Conservation (phyloP, 1,140 invertebrate species). For the Ips typographus region DNA sequence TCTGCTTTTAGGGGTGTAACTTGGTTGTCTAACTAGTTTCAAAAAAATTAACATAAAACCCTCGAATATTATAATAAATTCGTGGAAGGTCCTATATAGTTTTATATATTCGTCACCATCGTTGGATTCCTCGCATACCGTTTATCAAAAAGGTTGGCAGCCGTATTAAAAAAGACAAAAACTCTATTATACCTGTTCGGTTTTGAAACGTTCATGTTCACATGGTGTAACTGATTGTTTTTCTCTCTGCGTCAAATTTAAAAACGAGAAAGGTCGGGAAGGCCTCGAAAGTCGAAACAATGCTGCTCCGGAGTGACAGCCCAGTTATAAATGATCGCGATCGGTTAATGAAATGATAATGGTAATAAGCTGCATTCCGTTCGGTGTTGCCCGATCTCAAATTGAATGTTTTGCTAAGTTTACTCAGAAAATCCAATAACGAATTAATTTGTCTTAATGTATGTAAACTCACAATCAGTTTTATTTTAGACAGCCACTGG, state of each 20-base stretch:
- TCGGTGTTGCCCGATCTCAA: neutral
- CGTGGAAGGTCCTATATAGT: neutral
- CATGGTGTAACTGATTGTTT: slow-evolving; percentile 33
- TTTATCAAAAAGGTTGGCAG: slow-evolving; percentile 16
- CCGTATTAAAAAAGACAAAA: slow-evolving; percentile 22
- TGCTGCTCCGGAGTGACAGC: slow-evolving; percentile 38
- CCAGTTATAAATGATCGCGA: slow-evolving; percentile 45
- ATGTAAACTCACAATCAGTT: no score
- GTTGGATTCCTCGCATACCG: slow-evolving; percentile 12
- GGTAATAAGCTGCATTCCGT: slow-evolving; percentile 46
- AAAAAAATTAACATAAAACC: no score
- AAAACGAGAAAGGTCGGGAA: slow-evolving; percentile 20
- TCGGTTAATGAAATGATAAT: slow-evolving; percentile 48
- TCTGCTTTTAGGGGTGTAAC: no score
- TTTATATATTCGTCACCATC: slow-evolving; percentile 15
- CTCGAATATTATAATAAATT: neutral
- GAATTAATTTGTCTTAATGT: no score
- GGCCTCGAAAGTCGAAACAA: slow-evolving; percentile 12
- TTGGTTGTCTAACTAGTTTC: no score
- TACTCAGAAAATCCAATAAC: no score
- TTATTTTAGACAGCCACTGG: no score
- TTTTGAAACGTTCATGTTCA: slow-evolving; percentile 17
- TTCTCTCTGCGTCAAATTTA: slow-evolving; percentile 28
- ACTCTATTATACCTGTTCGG: slow-evolving; percentile 21
- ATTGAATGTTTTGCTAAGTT: no score